Conservation (phyloP, 1,140 invertebrate genomes). For the Archegozetes longisetosus region DNA sequence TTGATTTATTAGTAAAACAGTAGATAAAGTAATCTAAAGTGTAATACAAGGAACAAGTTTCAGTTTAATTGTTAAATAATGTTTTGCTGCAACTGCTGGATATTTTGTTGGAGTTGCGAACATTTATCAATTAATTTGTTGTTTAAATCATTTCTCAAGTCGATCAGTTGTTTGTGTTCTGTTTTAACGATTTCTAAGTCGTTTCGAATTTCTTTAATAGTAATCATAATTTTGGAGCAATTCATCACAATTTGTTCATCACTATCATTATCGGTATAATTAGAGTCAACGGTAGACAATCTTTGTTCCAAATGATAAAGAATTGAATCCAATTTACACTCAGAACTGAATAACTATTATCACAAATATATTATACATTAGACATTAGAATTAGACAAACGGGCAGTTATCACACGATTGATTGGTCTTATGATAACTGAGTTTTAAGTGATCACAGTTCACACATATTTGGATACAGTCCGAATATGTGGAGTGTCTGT, state of each 20-base stretch:
- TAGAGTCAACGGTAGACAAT: not conserved
- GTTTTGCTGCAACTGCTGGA: not conserved
- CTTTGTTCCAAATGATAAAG: not conserved
- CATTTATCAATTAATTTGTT: not conserved
- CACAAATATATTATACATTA: no score
- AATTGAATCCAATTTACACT: not conserved
- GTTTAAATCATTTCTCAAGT: not conserved
- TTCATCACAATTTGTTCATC: not conserved
- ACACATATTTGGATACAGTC: no score
- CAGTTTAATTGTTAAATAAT: no score
- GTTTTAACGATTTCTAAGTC: not conserved
- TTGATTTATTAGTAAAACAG: no score
- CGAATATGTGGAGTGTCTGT: no score
- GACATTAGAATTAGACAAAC: no score
- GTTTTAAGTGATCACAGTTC: no score
- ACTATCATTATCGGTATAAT: not conserved
- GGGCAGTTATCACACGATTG: no score
- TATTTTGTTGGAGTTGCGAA: not conserved
- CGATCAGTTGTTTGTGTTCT: not conserved
- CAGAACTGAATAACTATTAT: not conserved
- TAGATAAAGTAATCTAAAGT: no score
- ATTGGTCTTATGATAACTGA: no score
- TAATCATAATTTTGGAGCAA: not conserved
- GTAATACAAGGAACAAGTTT: no score
- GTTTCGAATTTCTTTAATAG: not conserved